phyloP scores from a whole-genome alignment of 2,888 invertebrate species.

The Parochlus steinenii region DNA sequence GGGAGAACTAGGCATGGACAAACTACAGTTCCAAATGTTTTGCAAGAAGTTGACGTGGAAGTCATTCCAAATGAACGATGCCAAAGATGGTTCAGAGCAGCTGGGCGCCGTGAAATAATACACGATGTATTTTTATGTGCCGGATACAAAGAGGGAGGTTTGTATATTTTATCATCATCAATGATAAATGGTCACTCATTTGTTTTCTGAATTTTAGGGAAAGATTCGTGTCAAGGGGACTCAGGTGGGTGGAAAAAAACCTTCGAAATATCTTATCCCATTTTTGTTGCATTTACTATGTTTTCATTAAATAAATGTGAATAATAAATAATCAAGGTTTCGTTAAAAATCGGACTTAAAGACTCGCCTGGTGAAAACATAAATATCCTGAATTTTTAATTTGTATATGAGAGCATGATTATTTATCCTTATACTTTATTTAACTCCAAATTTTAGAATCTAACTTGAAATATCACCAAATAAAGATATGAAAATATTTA shows the following conservation, averaged over 20 bases:
- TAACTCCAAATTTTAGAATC: too few relatives aligned
- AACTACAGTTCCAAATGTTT: conserved; percentile 69
- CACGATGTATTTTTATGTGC: conserved; percentile 87
- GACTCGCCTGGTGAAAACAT: neutral
- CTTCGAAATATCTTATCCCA: neutral
- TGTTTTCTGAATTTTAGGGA: conserved; percentile 31
- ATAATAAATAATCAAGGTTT: neutral
- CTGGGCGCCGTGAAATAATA: conserved; percentile 78
- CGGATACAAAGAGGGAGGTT: conserved; percentile 72
- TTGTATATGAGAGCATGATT: too few relatives aligned
- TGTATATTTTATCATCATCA: conserved; percentile 18
- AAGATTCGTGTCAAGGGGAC: conserved; percentile 59
- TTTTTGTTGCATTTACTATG: neutral
- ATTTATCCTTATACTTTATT: too few relatives aligned
- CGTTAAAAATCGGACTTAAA: neutral
- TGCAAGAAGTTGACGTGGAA: conserved; percentile 68
- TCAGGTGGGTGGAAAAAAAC: neutral
- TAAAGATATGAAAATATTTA: too few relatives aligned
- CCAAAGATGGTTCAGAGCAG: conserved; percentile 83
- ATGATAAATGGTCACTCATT: too few relatives aligned
- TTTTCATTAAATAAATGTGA: neutral
- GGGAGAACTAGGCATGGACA: conserved; percentile 79
- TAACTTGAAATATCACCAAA: too few relatives aligned
- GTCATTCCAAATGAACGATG: conserved; percentile 81
- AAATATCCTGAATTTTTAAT: too few relatives aligned